Conservation (phyloP, 2,888 invertebrate species). For the Trichogramma dendrolimi region DNA sequence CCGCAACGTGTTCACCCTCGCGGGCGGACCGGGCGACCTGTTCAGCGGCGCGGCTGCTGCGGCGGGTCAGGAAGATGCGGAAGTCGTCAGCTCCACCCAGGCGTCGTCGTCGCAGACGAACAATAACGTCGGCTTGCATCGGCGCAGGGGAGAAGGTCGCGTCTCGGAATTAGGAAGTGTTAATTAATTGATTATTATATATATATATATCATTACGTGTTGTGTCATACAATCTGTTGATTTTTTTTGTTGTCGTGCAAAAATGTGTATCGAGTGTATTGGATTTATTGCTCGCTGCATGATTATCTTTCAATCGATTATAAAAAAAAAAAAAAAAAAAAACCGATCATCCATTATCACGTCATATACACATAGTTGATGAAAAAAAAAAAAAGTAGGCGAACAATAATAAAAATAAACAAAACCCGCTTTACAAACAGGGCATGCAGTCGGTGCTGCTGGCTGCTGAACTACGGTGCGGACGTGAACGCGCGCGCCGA, state of each 20-base stretch:
- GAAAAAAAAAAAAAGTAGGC: too few relatives aligned
- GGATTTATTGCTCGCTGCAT: too few relatives aligned
- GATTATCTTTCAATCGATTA: neutral
- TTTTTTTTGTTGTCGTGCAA: neutral
- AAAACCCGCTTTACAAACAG: constrained; percentile 47
- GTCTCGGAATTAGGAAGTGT: constrained; percentile 29
- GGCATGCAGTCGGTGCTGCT: constrained; percentile 73
- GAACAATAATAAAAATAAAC: too few relatives aligned
- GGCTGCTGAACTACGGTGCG: constrained; percentile 73
- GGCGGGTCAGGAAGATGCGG: too few relatives aligned
- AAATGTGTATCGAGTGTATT: too few relatives aligned
- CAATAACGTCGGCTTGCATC: constrained; percentile 6
- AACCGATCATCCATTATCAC: neutral
- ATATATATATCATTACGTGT: neutral
- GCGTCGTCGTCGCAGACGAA: too few relatives aligned
- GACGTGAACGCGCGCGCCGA: constrained; percentile 83
- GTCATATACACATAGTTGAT: neutral
- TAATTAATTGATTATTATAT: neutral
- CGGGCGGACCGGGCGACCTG: constrained; percentile 21
- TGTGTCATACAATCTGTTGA: neutral
- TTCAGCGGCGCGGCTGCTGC: constrained; percentile 11
- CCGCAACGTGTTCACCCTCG: constrained; percentile 19
- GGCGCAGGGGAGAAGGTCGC: constrained; percentile 19
- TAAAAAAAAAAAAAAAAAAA: constrained; percentile 5
- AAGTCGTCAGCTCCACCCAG: too few relatives aligned